Percentiles rank a stretch among this genome's conserved stretches.
Conservation (phyloP, 1,140 invertebrate species). For the Hylaeus anthracinus region DNA sequence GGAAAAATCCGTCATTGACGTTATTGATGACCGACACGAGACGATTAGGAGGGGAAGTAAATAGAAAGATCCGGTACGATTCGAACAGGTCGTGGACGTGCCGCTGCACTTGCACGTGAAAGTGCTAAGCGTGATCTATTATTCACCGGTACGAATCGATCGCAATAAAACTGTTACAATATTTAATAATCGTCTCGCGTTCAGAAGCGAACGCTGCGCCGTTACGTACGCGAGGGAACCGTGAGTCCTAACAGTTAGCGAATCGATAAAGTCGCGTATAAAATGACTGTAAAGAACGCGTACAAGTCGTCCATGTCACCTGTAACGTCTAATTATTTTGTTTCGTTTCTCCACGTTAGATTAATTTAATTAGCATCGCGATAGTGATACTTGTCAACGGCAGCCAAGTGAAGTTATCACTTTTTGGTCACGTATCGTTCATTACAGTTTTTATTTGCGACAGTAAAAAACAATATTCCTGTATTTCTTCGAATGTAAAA, state of each 20-base stretch:
- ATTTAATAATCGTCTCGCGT: constrained; percentile 44
- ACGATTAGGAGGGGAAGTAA: constrained; percentile 30
- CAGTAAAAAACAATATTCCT: no score
- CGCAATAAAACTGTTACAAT: constrained; percentile 41
- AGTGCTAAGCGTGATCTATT: constrained; percentile 37
- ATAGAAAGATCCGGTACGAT: constrained; percentile 24
- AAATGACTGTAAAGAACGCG: background rate
- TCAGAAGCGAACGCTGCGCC: background rate
- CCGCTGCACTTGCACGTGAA: constrained; percentile 41
- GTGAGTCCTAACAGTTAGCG: background rate
- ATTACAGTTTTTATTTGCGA: no score
- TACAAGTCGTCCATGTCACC: background rate
- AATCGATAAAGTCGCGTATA: background rate
- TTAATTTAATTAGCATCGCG: background rate
- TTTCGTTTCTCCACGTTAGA: background rate
- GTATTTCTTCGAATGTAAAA: no score
- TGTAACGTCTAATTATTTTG: background rate
- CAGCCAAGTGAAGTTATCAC: no score
- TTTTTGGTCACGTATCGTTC: no score
- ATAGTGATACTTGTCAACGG: background rate
- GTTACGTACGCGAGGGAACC: constrained; percentile 7
- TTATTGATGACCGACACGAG: background rate
- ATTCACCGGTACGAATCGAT: constrained; percentile 22
- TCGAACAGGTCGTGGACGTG: constrained; percentile 23
- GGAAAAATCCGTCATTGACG: background rate